Conservation (phyloP, 2,113 vertebrate genomes). For the Malurus elegans region DNA sequence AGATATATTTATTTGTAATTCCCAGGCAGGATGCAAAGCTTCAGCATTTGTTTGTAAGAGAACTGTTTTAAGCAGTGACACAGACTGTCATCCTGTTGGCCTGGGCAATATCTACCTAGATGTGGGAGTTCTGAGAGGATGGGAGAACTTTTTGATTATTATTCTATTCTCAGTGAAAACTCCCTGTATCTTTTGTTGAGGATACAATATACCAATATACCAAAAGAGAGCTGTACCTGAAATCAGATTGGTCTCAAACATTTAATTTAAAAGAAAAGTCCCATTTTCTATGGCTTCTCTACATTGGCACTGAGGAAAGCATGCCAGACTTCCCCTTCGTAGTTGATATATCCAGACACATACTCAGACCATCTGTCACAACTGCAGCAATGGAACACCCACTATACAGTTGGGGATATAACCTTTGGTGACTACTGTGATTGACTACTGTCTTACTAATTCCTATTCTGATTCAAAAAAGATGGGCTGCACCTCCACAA, state of each 20-base stretch:
- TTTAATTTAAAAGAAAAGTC: background rate
- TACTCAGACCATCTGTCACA: background rate
- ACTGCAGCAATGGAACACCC: background rate
- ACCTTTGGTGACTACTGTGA: background rate
- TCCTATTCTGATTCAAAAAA: background rate
- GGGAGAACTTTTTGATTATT: background rate
- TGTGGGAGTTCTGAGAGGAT: background rate
- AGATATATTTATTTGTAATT: background rate
- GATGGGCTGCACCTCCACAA: accelerated
- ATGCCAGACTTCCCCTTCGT: background rate
- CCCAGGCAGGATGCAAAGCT: background rate
- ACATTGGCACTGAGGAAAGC: background rate
- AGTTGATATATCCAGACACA: background rate
- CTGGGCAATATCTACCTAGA: background rate
- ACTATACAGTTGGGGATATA: background rate
- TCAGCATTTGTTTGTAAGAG: background rate
- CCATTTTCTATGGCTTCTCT: background rate
- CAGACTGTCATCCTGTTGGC: background rate
- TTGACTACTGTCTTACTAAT: background rate
- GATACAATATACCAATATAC: background rate
- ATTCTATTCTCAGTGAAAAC: background rate
- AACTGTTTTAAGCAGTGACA: background rate
- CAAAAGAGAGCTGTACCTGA: background rate
- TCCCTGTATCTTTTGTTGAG: background rate
- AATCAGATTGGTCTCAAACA: background rate